Base-by-base conservation (phyloP, 2,113 vertebrate genomes). In the Plecotus auritus region DNA sequence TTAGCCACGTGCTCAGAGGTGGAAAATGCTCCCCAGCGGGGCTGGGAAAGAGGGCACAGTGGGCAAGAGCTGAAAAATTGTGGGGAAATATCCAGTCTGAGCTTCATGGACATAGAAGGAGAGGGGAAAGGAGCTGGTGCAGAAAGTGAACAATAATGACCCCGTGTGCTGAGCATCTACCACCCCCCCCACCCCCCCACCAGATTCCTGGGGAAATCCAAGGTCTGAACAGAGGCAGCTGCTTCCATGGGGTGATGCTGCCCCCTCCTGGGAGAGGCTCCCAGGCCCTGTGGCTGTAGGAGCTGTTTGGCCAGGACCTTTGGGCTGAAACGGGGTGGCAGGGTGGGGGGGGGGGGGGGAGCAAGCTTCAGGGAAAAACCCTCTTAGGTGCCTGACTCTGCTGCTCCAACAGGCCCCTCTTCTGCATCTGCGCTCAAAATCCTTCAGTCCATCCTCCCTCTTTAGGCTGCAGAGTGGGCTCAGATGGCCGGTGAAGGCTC, bases 181-280 rank as follows among this genome's bases (percentile, higher is more conserved):
- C 7, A 0, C 14, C 14, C 14, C 14, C 49, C 14, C 13, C 49
- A 0, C 13, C 49, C 6, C 8, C 23, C 23, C 4, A 9, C 10
- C 23, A 61, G 59, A 9, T 61, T 61, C 59, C 59, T 26, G 59
- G 1, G 35, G 28, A n/a, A 54, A 5, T n/a, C 67, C 5, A 0
- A 0, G 56, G 47, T 30, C 26, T 3, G n/a, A 74, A 74, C 54
- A 0, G 10, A 7, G 2, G 26, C 32, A 1, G 82, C 18, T 7
- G 2, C 23, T 42, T 88, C 45, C 5, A 5, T 84, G 20, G 37
- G 93, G 49, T 26, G 28, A 66, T 97, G 87, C 97, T 96, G 97
- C 97, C 97, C 96, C 66, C 97, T 97, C 59, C 97, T 94, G 97
- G 97, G 87, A 70, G 64, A 51, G 2, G 5, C 64, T 32, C 7